Evolutionary conservation across 2,797 vertebrate genomes (phyloP).

Genomic region (Miichthys miiuy): DNA sequence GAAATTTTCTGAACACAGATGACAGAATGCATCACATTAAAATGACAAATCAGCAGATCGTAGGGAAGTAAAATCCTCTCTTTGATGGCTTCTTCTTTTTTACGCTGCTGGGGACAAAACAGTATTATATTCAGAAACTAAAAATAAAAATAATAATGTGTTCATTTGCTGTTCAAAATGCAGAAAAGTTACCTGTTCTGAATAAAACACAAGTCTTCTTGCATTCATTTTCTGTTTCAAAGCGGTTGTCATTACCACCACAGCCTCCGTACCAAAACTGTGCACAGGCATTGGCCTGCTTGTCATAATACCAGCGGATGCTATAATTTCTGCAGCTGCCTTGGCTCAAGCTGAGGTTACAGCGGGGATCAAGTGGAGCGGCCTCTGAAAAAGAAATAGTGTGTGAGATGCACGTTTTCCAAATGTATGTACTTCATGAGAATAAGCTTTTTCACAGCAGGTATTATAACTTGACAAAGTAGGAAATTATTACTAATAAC

Average conservation of each 20-base stretch:
- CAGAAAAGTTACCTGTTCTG: constrained; percentile 75
- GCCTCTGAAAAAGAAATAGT: constrained; percentile 67
- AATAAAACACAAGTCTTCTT: constrained; percentile 85
- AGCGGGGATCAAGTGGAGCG: constrained; percentile 70
- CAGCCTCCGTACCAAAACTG: constrained; percentile 94
- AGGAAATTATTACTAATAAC: not conserved
- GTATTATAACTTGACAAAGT: not conserved
- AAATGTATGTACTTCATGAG: not conserved
- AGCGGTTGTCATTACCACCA: constrained; percentile 89
- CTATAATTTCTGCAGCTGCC: constrained; percentile 87
- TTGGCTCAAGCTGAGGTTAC: constrained; percentile 84
- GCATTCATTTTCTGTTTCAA: constrained; percentile 87
- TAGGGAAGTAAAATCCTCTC: constrained; percentile 11
- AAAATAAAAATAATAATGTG: not conserved
- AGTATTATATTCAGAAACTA: constrained; percentile 21
- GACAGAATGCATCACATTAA: constrained; percentile 44
- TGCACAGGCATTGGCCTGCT: constrained; percentile 90
- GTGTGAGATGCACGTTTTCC: constrained; percentile 16
- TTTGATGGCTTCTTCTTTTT: constrained; percentile 48
- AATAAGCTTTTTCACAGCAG: not conserved
- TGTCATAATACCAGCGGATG: constrained; percentile 91
- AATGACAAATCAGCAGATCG: constrained; percentile 20
- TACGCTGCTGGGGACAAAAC: constrained; percentile 61
- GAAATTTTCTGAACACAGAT: constrained; percentile 27
- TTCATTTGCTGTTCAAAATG: not conserved